These are phyloP conservation scores for Tipula vernalis DNA, from an alignment of 2,888 invertebrate species.

Conservation along the genomic window DNA sequence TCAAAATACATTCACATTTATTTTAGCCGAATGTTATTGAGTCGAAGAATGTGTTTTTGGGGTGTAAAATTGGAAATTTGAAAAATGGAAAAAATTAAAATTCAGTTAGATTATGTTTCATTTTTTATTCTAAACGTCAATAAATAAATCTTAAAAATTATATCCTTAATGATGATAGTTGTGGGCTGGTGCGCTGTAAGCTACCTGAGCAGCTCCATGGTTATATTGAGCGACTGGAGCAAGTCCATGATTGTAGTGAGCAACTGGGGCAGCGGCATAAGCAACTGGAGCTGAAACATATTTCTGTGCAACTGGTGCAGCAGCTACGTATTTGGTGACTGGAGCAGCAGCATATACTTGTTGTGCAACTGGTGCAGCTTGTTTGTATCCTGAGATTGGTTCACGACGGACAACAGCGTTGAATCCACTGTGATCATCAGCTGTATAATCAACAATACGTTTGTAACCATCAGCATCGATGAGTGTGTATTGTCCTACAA, in stretches of 20 bases:
- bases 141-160: background rate
- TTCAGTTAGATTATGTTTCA: background rate
- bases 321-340: constrained; percentile 12
- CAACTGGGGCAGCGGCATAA: constrained; percentile 20
- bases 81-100: no score
- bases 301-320: constrained; percentile 11
- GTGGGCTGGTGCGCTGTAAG: constrained; percentile 16
- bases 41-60: background rate
- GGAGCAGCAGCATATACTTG: background rate
- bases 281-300: constrained; percentile 14
- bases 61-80: no score
- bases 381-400: constrained; percentile 24
- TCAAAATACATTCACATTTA: no score
- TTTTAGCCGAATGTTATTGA: no score
- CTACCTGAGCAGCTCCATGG: background rate
- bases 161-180: constrained; percentile 16
- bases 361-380: background rate
- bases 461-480: constrained; percentile 40
- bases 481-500: constrained; percentile 39
- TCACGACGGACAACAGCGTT: constrained; percentile 40
- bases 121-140: background rate
- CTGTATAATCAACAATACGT: constrained; percentile 40
- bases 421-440: constrained; percentile 41
- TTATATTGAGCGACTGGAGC: constrained; percentile 6
- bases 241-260: constrained; percentile 20